A percentile compares a stretch with the other conserved stretches of the same genome.
Evolutionary conservation across 2,797 vertebrate species (phyloP).

Genomic region (Acomys russatus): DNA sequence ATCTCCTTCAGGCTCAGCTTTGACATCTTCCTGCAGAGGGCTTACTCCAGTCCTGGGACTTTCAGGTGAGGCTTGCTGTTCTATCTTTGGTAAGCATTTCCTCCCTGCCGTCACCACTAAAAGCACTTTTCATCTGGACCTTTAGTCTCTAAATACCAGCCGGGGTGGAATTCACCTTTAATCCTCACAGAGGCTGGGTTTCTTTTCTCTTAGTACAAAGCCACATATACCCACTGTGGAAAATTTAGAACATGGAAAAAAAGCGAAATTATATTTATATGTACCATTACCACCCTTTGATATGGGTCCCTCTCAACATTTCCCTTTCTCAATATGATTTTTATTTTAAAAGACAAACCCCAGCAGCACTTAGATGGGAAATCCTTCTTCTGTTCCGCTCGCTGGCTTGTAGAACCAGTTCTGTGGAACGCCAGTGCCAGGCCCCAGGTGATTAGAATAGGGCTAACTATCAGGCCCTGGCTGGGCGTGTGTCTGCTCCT

Average conservation of each 20-base stretch:
- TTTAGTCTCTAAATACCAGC: constrained; percentile 18
- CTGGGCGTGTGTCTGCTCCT: not conserved
- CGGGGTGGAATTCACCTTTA: not conserved
- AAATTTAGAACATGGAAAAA: constrained; percentile 18
- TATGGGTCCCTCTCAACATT: not conserved
- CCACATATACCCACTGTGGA: not conserved
- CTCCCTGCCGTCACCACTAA: not conserved
- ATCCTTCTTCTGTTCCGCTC: not conserved
- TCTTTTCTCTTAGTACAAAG: constrained; percentile 39
- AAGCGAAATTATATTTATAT: not conserved
- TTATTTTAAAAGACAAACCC: constrained; percentile 47
- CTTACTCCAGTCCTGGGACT: not conserved
- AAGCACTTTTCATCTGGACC: not conserved
- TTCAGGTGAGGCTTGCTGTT: not conserved
- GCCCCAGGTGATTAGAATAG: not conserved
- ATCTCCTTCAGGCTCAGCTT: not conserved
- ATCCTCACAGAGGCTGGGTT: not conserved
- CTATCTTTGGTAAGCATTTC: constrained; percentile 37
- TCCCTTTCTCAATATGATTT: not conserved
- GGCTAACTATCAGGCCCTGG: not conserved
- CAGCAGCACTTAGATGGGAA: not conserved
- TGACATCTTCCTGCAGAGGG: not conserved
- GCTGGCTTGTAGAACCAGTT: not conserved
- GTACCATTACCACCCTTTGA: not conserved
- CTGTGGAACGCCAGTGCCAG: not conserved